phyloP scores from a whole-genome alignment of 92 coral and sea anemone species.

The Epizoanthus rinbou region DNA sequence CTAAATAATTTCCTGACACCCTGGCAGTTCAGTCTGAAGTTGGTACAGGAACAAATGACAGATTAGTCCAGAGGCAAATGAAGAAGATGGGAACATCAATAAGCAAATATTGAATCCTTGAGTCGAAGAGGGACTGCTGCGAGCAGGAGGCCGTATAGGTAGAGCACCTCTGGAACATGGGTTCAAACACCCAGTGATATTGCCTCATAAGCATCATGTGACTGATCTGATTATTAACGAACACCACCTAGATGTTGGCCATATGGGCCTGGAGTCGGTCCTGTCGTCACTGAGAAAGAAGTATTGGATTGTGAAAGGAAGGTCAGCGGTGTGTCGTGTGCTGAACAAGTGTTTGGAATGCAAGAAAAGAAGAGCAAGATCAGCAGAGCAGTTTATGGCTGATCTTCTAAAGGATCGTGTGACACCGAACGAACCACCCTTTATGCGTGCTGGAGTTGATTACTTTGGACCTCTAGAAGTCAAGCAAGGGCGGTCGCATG shows the following conservation, averaged over 20 bases:
- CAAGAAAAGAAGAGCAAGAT: constrained; percentile 40
- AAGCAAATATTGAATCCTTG: not conserved
- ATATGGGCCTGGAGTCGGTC: constrained; percentile 25
- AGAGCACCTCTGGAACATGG: not conserved
- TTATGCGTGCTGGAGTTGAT: no score
- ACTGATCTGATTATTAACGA: not conserved
- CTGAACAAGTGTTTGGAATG: constrained; percentile 35
- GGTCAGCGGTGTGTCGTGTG: constrained; percentile 46
- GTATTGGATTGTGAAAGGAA: constrained; percentile 62
- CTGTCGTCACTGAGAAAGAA: constrained; percentile 25
- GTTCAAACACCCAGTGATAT: constrained; percentile 24
- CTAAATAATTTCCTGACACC: constrained; percentile 15
- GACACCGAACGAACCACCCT: constrained; percentile 16
- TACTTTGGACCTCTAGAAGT: no score
- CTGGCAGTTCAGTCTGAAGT: not conserved
- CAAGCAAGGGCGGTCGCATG: no score
- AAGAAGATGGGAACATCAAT: not conserved
- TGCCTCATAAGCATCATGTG: constrained; percentile 20
- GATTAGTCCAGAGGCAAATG: not conserved
- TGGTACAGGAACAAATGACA: no score
- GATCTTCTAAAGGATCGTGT: constrained; percentile 49
- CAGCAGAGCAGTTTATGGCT: constrained; percentile 49
- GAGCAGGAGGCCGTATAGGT: no score
- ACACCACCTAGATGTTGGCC: constrained; percentile 20
- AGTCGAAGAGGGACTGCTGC: not conserved